phyloP scores from a whole-genome alignment of 2,113 vertebrate genomes.

The Ophthalmolycus amberensis region DNA sequence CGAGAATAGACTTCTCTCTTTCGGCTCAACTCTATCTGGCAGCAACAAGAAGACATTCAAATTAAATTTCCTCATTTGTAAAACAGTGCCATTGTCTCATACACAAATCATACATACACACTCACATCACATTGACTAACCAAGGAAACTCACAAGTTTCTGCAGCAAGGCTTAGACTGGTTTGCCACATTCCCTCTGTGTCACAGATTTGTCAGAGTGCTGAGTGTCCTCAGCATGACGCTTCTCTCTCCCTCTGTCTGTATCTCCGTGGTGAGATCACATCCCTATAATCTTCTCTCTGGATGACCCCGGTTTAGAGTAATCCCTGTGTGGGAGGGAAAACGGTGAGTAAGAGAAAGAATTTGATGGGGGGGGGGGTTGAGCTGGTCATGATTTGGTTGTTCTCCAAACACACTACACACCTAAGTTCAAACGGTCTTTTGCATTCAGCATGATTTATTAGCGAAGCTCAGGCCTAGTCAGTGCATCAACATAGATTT shows the following conservation, averaged over 20 bases:
- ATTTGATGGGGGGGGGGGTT: conserved; percentile 16
- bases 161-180: background rate
- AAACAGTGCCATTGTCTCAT: background rate
- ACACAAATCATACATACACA: background rate
- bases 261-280: conserved; percentile 28
- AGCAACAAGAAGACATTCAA: conserved; percentile 2
- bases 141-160: conserved; percentile 26
- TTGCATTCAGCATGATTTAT: conserved; percentile 48
- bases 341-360: conserved; percentile 43
- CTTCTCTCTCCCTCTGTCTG: conserved; percentile 14
- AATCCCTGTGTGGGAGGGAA: background rate
- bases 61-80: conserved; percentile 17
- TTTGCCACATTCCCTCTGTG: conserved; percentile 25
- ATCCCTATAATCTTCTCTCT: conserved; percentile 37
- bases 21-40: background rate
- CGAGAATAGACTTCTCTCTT: background rate
- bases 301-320: conserved; percentile 30
- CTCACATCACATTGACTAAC: conserved; percentile 24
- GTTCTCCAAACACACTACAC: conserved; percentile 24
- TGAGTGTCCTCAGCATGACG: background rate
- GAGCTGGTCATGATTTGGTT: conserved; percentile 29
- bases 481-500: conserved; percentile 58
- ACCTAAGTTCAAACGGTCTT: conserved; percentile 31
- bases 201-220: conserved; percentile 39
- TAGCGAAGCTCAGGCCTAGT: conserved; percentile 18